Percentiles rank a stretch among this genome's conserved stretches.
These are phyloP conservation scores for Rhinolophus ferrumequinum DNA, from an alignment of 2,113 vertebrate species.

Conservation along the genomic window DNA sequence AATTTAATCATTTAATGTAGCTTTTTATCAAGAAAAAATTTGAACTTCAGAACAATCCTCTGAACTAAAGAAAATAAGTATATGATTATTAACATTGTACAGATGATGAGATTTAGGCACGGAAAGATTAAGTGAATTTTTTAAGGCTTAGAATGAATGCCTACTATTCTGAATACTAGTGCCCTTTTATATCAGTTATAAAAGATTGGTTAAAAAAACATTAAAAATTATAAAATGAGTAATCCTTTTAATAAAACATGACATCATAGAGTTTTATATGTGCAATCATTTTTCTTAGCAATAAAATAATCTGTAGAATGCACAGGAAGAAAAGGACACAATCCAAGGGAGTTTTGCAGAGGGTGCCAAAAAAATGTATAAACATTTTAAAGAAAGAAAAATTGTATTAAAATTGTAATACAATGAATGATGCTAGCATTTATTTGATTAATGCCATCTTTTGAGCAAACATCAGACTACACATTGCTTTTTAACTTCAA, in stretches of 20 bases:
- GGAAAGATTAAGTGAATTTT: neutral
- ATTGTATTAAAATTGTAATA: too few relatives aligned
- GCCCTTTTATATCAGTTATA: neutral
- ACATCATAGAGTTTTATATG: neutral
- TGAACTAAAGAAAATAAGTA: neutral
- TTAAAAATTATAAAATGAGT: neutral
- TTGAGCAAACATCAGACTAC: too few relatives aligned
- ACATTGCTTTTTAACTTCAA: too few relatives aligned
- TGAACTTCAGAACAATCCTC: neutral
- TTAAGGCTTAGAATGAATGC: neutral
- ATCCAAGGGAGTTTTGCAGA: neutral
- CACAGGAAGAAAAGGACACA: neutral
- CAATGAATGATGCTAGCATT: too few relatives aligned
- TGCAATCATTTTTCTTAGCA: neutral
- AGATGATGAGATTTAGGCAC: neutral
- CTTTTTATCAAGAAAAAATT: conserved; percentile 16
- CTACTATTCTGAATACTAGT: neutral
- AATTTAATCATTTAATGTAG: neutral
- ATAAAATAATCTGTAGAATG: neutral
- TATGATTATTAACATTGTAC: neutral
- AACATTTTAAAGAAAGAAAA: neutral
- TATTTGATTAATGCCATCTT: too few relatives aligned
- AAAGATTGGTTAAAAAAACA: neutral
- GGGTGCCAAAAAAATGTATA: neutral
- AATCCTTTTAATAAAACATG: neutral